Conservation (phyloP, 2,888 invertebrate species). For the Physocephala rufipes region DNA sequence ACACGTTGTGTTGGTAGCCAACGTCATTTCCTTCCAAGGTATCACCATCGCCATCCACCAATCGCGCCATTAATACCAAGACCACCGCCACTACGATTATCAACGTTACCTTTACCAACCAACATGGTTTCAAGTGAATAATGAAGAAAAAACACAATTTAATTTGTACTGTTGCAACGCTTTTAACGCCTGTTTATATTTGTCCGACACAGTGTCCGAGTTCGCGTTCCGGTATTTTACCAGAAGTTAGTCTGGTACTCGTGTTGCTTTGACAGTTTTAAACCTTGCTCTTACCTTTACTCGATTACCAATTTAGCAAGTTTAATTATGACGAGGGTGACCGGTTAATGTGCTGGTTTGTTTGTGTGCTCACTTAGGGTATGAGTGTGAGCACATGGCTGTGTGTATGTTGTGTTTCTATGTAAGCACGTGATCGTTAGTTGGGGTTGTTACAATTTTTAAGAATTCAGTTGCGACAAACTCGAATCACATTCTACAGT, state of each 20-base stretch:
- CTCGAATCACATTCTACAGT: no score
- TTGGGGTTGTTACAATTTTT: conserved; percentile 4
- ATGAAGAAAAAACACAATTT: neutral
- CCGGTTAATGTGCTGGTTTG: neutral
- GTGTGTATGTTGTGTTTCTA: conserved; percentile 3
- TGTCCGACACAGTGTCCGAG: neutral
- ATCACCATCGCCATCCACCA: neutral
- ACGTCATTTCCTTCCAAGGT: neutral
- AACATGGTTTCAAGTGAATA: neutral
- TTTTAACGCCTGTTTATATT: conserved; percentile 13
- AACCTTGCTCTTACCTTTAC: conserved; percentile 1
- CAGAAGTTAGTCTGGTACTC: conserved; percentile 11
- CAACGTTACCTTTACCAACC: no score
- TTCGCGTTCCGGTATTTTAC: conserved; percentile 2
- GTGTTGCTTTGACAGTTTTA: conserved; percentile 24
- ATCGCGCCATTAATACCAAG: neutral
- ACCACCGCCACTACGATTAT: neutral
- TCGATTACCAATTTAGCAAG: no score
- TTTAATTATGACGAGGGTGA: neutral
- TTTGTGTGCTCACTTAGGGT: neutral
- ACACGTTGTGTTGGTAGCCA: neutral
- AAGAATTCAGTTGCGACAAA: conserved; percentile 14
- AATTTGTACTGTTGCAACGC: conserved; percentile 17
- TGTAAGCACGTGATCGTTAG: neutral
- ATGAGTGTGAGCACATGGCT: neutral